Evolutionary conservation across 35 echinoderm and acorn worm species (phyloP).

Genomic region (Heliocidaris erythrogramma): DNA sequence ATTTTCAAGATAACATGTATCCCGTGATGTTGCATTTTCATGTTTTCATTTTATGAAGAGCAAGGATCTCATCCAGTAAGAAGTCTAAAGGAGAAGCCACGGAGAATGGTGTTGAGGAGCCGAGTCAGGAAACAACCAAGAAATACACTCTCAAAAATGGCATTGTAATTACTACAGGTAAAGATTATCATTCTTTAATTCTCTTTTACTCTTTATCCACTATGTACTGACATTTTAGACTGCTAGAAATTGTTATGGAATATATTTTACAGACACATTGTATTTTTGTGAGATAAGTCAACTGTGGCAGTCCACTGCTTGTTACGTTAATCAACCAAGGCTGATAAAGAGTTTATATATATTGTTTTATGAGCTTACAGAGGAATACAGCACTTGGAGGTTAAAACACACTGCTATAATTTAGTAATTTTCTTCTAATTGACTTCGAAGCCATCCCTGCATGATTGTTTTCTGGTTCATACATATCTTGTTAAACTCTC

Average conservation of each 20-base stretch:
- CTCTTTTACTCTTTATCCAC: background rate
- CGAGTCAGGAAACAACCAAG: constrained; percentile 28
- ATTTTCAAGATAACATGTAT: background rate
- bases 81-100: background rate
- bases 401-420: no score
- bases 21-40: background rate
- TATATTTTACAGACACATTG: no score
- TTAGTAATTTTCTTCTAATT: no score
- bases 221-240: no score
- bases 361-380: no score
- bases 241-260: no score
- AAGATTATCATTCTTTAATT: constrained; percentile 1
- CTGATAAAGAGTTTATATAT: no score
- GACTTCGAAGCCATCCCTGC: no score
- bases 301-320: no score
- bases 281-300: no score
- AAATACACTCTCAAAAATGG: constrained; percentile 69
- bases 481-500: background rate
- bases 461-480: background rate
- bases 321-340: no score
- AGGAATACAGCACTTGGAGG: no score
- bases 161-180: constrained; percentile 64
- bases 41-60: constrained; percentile 10
- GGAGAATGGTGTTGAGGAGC: background rate
- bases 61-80: constrained; percentile 15